Conservation (phyloP, 1,140 invertebrate species). For the Drosophila burlai region DNA sequence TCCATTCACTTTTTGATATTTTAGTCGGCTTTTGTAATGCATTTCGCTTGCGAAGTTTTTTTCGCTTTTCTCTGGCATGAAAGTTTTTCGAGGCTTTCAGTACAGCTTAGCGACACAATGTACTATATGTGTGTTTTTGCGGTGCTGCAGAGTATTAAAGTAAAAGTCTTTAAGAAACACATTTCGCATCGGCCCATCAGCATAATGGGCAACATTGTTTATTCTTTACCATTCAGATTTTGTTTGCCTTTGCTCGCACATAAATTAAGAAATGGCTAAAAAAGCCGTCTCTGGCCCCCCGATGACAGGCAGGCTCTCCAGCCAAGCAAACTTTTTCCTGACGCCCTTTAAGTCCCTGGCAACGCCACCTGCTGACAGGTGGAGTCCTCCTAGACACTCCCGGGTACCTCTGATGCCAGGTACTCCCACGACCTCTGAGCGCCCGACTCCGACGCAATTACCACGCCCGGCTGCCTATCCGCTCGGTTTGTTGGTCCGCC, state of each 20-base stretch:
- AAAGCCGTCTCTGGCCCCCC: slow-evolving; percentile 38
- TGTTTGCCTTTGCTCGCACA: slow-evolving; percentile 60
- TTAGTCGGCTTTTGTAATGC: slow-evolving; percentile 55
- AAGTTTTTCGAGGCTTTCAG: slow-evolving; percentile 45
- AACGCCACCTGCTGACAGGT: slow-evolving; percentile 67
- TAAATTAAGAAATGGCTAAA: slow-evolving; percentile 81
- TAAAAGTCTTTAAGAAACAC: slow-evolving; percentile 31
- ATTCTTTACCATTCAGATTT: slow-evolving; percentile 56
- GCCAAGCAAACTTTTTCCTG: slow-evolving; percentile 40
- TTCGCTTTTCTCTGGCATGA: slow-evolving; percentile 10
- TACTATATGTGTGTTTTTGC: background rate
- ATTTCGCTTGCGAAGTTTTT: slow-evolving; percentile 39
- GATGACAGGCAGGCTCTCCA: slow-evolving; percentile 62
- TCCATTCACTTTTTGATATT: slow-evolving; percentile 50
- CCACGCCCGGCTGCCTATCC: slow-evolving; percentile 59
- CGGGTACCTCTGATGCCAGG: background rate
- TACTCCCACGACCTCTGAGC: slow-evolving; percentile 18
- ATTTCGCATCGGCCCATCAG: slow-evolving; percentile 23
- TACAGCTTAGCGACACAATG: slow-evolving; percentile 14
- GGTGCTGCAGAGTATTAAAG: slow-evolving; percentile 10
- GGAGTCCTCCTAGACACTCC: slow-evolving; percentile 10
- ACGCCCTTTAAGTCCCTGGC: slow-evolving; percentile 44
- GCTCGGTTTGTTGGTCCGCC: slow-evolving; percentile 40
- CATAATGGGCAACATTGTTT: slow-evolving; percentile 63
- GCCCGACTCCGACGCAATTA: slow-evolving; percentile 65